These are phyloP conservation scores for Chromoteleia sp. DNA, from an alignment of 2,888 invertebrate genomes.

Conservation along the genomic window DNA sequence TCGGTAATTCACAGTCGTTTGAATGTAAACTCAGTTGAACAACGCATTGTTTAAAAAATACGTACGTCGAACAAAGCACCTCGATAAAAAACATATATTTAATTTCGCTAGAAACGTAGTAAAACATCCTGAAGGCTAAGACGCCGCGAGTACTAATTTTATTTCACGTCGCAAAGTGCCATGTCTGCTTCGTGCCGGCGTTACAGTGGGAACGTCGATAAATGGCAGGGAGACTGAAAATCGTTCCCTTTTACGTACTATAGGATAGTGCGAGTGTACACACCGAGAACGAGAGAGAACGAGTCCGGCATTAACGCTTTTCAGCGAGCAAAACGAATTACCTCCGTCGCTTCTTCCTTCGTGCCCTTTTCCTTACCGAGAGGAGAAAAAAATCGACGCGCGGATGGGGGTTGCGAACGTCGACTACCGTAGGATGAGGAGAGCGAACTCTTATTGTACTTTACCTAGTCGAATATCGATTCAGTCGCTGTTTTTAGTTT, in stretches of 20 bases:
- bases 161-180: conserved; percentile 74
- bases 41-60: too few relatives aligned
- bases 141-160: conserved; percentile 78
- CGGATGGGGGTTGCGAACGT: conserved; percentile 25
- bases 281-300: conserved; percentile 38
- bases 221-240: conserved; percentile 59
- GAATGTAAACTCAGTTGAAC: too few relatives aligned
- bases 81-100: conserved; percentile 19
- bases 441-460: conserved; percentile 54
- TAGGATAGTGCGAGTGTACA: conserved; percentile 22
- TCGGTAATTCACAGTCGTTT: too few relatives aligned
- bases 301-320: conserved; percentile 69
- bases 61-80: too few relatives aligned
- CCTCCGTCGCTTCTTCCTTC: conserved; percentile 65
- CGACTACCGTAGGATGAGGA: conserved; percentile 37
- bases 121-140: conserved; percentile 62
- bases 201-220: conserved; percentile 55
- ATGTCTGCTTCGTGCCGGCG: conserved; percentile 50
- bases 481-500: conserved; percentile 28
- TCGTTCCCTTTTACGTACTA: conserved; percentile 55
- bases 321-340: conserved; percentile 71
- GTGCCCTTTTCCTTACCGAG: conserved; percentile 55
- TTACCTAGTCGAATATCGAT: conserved; percentile 57
- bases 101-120: conserved; percentile 17
- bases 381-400: conserved; percentile 56